Evolutionary conservation across 2,113 vertebrate genomes (phyloP).

Genomic region (Drymodes brunneopygia): DNA sequence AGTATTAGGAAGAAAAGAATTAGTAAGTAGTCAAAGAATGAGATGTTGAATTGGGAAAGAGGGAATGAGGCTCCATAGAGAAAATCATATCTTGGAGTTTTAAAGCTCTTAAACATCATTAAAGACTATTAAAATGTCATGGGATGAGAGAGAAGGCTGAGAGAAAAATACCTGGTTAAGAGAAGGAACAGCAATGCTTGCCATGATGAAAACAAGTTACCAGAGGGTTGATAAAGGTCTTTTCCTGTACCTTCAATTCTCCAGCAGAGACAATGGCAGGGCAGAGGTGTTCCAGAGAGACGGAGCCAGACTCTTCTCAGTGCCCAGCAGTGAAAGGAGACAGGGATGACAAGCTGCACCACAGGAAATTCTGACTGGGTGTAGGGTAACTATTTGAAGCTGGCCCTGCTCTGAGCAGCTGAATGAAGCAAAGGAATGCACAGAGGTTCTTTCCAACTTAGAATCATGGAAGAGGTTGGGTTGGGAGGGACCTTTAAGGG

Average conservation of each 20-base stretch:
- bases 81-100: not conserved
- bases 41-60: not conserved
- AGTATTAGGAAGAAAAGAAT: not conserved
- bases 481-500: not conserved
- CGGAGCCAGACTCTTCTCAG: not conserved
- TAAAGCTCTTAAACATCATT: not conserved
- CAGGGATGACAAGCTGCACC: not conserved
- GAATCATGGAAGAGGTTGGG: not conserved
- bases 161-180: not conserved
- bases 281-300: not conserved
- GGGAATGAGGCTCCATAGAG: not conserved
- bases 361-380: not conserved
- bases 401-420: not conserved
- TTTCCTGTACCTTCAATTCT: not conserved
- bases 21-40: not conserved
- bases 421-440: not conserved
- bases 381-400: not conserved
- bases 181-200: not conserved
- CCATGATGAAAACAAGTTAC: not conserved
- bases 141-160: not conserved
- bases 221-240: not conserved
- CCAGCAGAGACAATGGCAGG: not conserved
- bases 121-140: not conserved
- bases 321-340: not conserved
- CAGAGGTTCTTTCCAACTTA: not conserved